Evolutionary conservation across 2,888 invertebrate genomes (phyloP).

Genomic region (Cryptops parisi): DNA sequence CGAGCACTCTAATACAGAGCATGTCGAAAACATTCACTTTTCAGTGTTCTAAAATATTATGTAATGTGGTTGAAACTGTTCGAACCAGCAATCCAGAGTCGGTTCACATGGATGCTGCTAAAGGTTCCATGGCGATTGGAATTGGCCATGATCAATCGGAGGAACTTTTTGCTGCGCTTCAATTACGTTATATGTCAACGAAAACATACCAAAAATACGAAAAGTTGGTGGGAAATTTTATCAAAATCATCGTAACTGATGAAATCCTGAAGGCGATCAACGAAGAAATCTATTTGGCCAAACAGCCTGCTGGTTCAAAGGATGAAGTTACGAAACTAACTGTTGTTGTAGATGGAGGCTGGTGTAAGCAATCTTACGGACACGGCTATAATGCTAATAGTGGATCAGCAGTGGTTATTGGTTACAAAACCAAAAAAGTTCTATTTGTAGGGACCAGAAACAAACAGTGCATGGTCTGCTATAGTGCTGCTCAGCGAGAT

Average conservation of each 20-base stretch:
- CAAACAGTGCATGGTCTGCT: background rate
- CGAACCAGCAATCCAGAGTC: too few relatives aligned
- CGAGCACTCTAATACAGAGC: too few relatives aligned
- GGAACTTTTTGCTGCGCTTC: background rate
- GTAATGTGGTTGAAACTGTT: too few relatives aligned
- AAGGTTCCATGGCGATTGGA: background rate
- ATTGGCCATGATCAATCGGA: background rate
- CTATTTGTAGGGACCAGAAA: background rate
- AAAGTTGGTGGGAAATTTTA: background rate
- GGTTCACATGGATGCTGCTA: background rate
- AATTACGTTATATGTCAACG: background rate
- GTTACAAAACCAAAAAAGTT: background rate
- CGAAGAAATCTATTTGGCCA: background rate
- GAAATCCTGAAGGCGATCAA: background rate
- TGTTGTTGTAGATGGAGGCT: slow-evolving; percentile 3
- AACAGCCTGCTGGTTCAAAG: too few relatives aligned
- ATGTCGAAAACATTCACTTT: too few relatives aligned
- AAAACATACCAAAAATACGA: slow-evolving; percentile 2
- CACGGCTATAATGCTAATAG: slow-evolving; percentile 4
- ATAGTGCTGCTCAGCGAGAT: background rate
- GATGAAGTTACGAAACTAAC: background rate
- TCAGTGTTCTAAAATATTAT: too few relatives aligned
- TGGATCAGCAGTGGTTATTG: background rate
- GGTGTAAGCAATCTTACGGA: slow-evolving; percentile 1
- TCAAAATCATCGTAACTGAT: background rate